A percentile compares a stretch with the other conserved stretches of the same genome.
Conservation (phyloP, 1,140 invertebrate species). For the Nylanderia fulva region DNA sequence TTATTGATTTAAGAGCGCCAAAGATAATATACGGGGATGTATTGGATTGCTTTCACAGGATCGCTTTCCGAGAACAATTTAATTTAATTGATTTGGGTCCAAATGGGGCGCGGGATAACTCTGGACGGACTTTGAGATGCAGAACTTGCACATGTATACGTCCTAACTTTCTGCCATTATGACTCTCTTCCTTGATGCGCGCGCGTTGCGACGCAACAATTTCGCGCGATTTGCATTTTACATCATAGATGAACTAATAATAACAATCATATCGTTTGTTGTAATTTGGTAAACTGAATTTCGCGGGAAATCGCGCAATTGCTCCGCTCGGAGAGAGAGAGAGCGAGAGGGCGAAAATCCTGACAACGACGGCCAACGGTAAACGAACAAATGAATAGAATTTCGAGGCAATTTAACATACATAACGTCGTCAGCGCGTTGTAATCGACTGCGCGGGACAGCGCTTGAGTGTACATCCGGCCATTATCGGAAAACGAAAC, state of each 20-base stretch:
- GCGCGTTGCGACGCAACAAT: neutral
- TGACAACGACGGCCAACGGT: slow-evolving; percentile 21
- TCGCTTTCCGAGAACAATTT: slow-evolving; percentile 49
- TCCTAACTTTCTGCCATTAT: neutral
- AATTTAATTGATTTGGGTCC: slow-evolving; percentile 53
- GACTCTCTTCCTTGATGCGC: neutral
- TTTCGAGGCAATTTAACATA: slow-evolving; percentile 57
- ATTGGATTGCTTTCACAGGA: slow-evolving; percentile 47
- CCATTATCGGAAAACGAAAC: slow-evolving; percentile 51
- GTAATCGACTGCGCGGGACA: slow-evolving; percentile 35
- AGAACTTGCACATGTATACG: neutral
- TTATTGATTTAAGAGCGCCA: slow-evolving; percentile 51
- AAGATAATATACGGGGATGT: slow-evolving; percentile 32
- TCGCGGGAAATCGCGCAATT: neutral
- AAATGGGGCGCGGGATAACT: slow-evolving; percentile 16
- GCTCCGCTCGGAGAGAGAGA: neutral
- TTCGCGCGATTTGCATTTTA: neutral
- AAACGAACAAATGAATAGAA: slow-evolving; percentile 59
- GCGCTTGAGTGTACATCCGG: slow-evolving; percentile 41
- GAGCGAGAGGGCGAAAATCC: slow-evolving; percentile 9
- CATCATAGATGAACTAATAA: slow-evolving; percentile 13
- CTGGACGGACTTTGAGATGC: slow-evolving; percentile 4
- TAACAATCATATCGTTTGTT: slow-evolving; percentile 9
- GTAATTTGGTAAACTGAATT: slow-evolving; percentile 12
- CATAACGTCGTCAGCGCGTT: slow-evolving; percentile 42